phyloP scores from a whole-genome alignment of 2,113 vertebrate species.

The Hydrochoerus hydrochaeris region DNA sequence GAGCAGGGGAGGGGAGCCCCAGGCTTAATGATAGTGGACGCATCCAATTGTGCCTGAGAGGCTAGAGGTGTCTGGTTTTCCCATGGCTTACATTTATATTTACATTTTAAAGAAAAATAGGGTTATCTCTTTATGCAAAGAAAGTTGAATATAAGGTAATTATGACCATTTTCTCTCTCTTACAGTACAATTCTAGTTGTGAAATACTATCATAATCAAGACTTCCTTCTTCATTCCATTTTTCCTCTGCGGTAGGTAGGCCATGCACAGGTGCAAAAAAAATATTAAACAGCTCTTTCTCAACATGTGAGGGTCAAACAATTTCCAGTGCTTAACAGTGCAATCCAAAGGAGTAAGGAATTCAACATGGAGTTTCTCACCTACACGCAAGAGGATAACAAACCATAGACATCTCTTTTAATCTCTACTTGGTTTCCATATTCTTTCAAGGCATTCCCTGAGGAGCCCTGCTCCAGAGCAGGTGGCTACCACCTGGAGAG shows the following conservation, averaged over 20 bases:
- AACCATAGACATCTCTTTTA: not conserved
- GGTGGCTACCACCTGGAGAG: not conserved
- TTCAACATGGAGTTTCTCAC: not conserved
- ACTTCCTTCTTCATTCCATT: not conserved
- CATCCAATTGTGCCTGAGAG: not conserved
- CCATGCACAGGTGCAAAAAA: not conserved
- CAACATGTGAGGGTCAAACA: not conserved
- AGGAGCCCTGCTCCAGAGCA: not conserved
- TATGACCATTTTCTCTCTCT: not conserved
- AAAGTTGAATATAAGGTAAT: not conserved
- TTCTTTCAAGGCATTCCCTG: not conserved
- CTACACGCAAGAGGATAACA: not conserved
- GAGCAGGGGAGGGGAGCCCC: not conserved
- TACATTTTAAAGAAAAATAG: not conserved
- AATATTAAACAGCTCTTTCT: not conserved
- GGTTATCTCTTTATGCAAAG: not conserved
- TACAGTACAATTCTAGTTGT: not conserved
- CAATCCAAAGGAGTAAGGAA: not conserved
- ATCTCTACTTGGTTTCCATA: not conserved
- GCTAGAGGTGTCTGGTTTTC: not conserved
- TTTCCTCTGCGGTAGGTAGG: not conserved
- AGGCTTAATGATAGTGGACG: not conserved
- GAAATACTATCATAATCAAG: not conserved
- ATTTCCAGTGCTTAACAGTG: not conserved
- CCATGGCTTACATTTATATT: not conserved